Base-by-base conservation (phyloP, 2,888 invertebrate genomes). In the Dryobotodes eremita region DNA sequence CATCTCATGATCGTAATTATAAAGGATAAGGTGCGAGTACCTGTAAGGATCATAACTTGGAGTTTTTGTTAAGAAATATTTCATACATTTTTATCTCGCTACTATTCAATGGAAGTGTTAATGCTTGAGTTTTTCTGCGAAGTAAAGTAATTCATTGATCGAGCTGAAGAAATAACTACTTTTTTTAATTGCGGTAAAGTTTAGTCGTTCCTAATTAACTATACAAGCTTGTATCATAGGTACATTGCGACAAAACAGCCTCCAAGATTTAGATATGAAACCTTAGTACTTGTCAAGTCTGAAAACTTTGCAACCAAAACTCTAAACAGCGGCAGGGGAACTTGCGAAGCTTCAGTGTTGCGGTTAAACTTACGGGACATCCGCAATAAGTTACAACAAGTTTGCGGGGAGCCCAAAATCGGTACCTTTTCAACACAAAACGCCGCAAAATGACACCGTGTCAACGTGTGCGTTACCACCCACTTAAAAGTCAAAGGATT, bases 341-440 rank as follows among this genome's bases (percentile, higher is more conserved):
- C 89, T 93, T 91, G 75, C 80, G 79, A 77, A 92, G 92, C 90
- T 92, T 87, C 89, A 89, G 90, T 91, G 90, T 89, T 94, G 95
- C 90, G 95, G 95, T 92, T 87, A 92, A 95, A 95, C 94, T 95
- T 94, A 92, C 91, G 91, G 90, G 92, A 92, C 92, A 90, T 91
- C 92, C 89, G 89, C 92, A 89, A 92, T 95, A 93, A 93, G 91
- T 93, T 93, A 92, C 87, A 88, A 86, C 88, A 88, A 93, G 94
- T 89, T 95, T 92, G 89, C 83, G 89, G 91, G 90, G 85, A 88
- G 86, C 89, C 90, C 83, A 88, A 92, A 89, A 87, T 86, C 83
- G 71, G 82, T 79, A 83, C 84, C 75, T 84, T 81, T 80, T 82
- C 74, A 81, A 83, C 88, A 86, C 86, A 66, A 71, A 66, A 62